Percentiles rank a stretch among this genome's conserved stretches.
Conservation (phyloP, 2,888 invertebrate species). For the Phorcus lineatus region DNA sequence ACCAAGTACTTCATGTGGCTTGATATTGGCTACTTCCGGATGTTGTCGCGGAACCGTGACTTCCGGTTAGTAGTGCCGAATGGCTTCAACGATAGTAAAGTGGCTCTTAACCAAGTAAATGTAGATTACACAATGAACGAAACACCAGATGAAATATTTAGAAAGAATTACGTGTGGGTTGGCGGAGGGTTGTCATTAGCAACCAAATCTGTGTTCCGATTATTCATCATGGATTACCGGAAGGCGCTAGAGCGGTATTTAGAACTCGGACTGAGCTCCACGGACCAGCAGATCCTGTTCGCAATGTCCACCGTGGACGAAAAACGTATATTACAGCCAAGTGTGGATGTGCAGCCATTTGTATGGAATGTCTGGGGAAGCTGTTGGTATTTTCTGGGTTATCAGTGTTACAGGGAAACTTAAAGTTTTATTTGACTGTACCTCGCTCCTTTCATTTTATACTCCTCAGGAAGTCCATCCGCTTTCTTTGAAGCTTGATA, state of each 20-base stretch:
- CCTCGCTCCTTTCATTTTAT: too few species aligned
- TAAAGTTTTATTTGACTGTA: neutral
- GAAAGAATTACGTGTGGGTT: conserved; percentile 45
- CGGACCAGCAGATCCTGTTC: conserved; percentile 32
- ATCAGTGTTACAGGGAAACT: conserved; percentile 2
- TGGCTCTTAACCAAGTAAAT: conserved; percentile 33
- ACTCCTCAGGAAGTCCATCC: too few species aligned
- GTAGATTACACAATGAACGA: conserved; percentile 4
- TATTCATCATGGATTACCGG: conserved; percentile 21
- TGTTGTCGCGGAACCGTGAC: conserved; percentile 21
- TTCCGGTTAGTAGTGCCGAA: conserved; percentile 40
- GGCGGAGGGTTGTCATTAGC: conserved; percentile 46
- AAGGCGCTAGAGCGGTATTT: conserved; percentile 16
- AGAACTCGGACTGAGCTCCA: conserved; percentile 5
- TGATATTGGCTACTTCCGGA: conserved; percentile 56
- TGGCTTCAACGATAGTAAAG: conserved; percentile 29
- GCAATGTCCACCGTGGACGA: conserved; percentile 28
- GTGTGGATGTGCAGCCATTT: neutral
- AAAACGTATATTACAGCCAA: neutral
- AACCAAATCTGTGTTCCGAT: neutral
- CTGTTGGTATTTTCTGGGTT: conserved; percentile 22
- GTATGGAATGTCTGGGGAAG: neutral
- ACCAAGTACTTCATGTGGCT: conserved; percentile 54
- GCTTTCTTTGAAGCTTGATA: too few species aligned
- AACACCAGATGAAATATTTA: conserved; percentile 37